These are phyloP conservation scores for Premnoplex brunnescens DNA, from an alignment of 2,797 vertebrate genomes.

Conservation along the genomic window DNA sequence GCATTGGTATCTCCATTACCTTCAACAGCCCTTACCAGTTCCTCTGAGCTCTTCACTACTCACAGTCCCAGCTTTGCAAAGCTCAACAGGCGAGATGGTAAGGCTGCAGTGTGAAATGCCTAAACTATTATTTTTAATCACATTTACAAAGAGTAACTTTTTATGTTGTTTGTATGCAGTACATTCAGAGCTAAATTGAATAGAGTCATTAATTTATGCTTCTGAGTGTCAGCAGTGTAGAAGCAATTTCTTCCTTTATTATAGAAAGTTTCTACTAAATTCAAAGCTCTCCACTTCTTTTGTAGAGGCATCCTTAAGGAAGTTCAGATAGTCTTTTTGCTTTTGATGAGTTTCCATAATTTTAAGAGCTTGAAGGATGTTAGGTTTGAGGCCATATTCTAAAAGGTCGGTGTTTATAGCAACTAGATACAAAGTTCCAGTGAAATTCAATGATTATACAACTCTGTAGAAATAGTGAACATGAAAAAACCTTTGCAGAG, in stretches of 20 bases:
- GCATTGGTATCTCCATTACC: conserved; percentile 79
- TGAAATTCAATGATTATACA: neutral
- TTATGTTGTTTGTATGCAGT: neutral
- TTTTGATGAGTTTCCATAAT: neutral
- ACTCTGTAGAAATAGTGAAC: neutral
- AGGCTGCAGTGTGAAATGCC: conserved; percentile 38
- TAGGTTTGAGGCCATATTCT: neutral
- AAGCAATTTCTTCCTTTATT: neutral
- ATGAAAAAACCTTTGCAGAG: neutral
- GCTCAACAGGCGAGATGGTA: conserved; percentile 84
- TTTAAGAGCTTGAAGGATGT: neutral
- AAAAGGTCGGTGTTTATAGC: neutral
- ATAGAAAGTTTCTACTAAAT: neutral
- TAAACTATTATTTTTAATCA: conserved; percentile 4
- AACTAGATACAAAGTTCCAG: neutral
- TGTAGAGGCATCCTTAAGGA: neutral
- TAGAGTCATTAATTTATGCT: neutral
- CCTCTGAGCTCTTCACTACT: conserved; percentile 76
- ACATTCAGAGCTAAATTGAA: neutral
- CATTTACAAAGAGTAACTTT: neutral
- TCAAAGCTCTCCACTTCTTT: neutral
- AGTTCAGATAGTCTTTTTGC: neutral
- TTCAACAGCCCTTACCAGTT: conserved; percentile 82
- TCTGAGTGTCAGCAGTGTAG: neutral
- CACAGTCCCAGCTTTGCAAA: conserved; percentile 80